Conservation (phyloP, 1,140 invertebrate genomes). For the Anastatus disparis region DNA sequence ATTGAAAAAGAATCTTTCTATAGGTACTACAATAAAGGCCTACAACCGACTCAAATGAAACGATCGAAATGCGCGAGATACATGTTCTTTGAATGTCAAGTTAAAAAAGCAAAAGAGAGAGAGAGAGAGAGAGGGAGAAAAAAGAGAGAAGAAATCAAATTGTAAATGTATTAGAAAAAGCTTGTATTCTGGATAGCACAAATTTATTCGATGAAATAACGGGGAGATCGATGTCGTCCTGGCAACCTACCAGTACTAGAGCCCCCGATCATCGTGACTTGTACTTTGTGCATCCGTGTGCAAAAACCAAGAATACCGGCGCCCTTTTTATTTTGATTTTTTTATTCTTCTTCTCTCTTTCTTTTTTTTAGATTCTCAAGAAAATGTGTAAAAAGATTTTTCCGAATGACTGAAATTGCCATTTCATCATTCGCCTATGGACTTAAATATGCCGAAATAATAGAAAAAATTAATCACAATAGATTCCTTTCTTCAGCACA, state of each 20-base stretch:
- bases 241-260: slow-evolving; percentile 8
- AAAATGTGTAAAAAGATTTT: slow-evolving; percentile 18
- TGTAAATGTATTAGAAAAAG: no score
- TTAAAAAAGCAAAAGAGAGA: not conserved
- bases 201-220: slow-evolving; percentile 31
- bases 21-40: no score
- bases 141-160: no score
- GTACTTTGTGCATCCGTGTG: slow-evolving; percentile 31
- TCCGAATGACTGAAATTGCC: slow-evolving; percentile 6
- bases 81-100: not conserved
- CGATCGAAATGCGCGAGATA: slow-evolving; percentile 9
- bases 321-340: no score
- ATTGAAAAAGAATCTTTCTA: no score
- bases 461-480: no score
- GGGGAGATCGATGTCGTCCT: slow-evolving; percentile 34
- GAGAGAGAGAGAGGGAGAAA: no score
- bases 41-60: no score
- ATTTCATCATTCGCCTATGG: not conserved
- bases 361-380: no score
- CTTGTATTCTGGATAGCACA: not conserved
- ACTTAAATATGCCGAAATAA: not conserved
- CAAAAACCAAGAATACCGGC: slow-evolving; percentile 9
- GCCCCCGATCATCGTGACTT: slow-evolving; percentile 33
- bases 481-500: no score
- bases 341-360: no score